Evolutionary conservation across 2,888 invertebrate species (phyloP), one percentile per base, ranked within the genome.

Genomic region (Melikaiella ostensackeni): DNA sequence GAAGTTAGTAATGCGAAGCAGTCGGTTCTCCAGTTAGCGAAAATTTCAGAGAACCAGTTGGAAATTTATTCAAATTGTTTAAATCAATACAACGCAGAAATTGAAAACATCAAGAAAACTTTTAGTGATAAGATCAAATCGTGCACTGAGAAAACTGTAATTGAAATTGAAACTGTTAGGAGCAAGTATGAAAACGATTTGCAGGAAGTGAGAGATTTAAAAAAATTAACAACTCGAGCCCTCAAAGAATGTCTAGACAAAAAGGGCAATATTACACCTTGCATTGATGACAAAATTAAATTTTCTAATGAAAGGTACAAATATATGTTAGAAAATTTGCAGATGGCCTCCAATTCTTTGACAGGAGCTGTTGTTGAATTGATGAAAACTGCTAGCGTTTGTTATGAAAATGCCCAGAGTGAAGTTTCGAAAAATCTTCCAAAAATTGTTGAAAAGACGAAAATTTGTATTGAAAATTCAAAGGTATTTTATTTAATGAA

Each of bases 171-270:
- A 50, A 50, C 46, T n/a, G n/a, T 70, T 30, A 19, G 70, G n/a
- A 70, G 70, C 30, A 50, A 27, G 2, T 50, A 50, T 33, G 70
- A 70, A n/a, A 59, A 16, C 1, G 50, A 57, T 74, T 59, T 74
- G n/a, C 50, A 74, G n/a, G 38, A 74, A 13, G 59, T 27, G 21
- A 33, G 38, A 27, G 35, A 74, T 35, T 59, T 74, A n/a, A 74
- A 74, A 33, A 74, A 38, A 59, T 74, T 19, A n/a, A 74, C 74
- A 21, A 59, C 35, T n/a, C 38, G 57, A 24, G 59, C 57, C n/a
- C 38, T 59, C 16, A 74, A 57, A 21, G 38, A 74, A 33, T 74
- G 74, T 24, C 21, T 38, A 4, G 57, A 9, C 8, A 74, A 57
- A 74, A 74, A 74, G 7, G 59, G 38, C 16, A 42, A 57, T 19